Evolutionary conservation across 2,888 invertebrate species (phyloP).

Genomic region (Anoplius nigerrimus): DNA sequence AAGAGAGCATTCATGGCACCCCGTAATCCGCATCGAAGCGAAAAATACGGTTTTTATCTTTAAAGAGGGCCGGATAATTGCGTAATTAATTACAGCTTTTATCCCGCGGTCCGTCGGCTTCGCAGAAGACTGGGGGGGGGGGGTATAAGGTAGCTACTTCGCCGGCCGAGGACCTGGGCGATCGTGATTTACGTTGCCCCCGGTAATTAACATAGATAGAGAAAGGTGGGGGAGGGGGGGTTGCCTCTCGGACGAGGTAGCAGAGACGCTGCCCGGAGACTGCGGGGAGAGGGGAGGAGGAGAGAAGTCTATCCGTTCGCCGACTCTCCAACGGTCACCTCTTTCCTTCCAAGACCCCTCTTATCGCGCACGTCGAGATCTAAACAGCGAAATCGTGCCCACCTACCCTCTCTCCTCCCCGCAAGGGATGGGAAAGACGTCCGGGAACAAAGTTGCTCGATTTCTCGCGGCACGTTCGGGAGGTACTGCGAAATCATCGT

Average conservation of each 20-base stretch:
- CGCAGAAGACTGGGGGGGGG: conserved; percentile 30
- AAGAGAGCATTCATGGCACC: conserved; percentile 24
- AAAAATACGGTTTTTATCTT: conserved; percentile 66
- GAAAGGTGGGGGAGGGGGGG: conserved; percentile 1
- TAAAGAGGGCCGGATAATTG: conserved; percentile 65
- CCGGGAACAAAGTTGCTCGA: too few species aligned
- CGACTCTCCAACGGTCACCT: conserved; percentile 23
- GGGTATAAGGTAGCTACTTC: conserved; percentile 44
- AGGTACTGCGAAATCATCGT: too few species aligned
- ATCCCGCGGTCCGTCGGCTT: conserved; percentile 51
- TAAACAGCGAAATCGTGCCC: too few species aligned
- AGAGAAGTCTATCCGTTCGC: conserved; percentile 16
- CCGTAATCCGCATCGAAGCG: conserved; percentile 62
- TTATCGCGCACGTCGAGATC: conserved; percentile 8
- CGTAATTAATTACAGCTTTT: conserved; percentile 70
- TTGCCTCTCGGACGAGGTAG: background rate
- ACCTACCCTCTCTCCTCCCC: too few species aligned
- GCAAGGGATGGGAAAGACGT: too few species aligned
- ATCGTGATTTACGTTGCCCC: conserved; percentile 61
- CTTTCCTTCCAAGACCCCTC: background rate
- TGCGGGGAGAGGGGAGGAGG: conserved; percentile 23
- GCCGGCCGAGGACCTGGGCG: conserved; percentile 55
- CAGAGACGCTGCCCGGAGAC: background rate
- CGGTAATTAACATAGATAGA: conserved; percentile 67
- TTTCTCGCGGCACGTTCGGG: too few species aligned